phyloP scores from a whole-genome alignment of 2,888 invertebrate genomes.

The Helicoverpa assulta region DNA sequence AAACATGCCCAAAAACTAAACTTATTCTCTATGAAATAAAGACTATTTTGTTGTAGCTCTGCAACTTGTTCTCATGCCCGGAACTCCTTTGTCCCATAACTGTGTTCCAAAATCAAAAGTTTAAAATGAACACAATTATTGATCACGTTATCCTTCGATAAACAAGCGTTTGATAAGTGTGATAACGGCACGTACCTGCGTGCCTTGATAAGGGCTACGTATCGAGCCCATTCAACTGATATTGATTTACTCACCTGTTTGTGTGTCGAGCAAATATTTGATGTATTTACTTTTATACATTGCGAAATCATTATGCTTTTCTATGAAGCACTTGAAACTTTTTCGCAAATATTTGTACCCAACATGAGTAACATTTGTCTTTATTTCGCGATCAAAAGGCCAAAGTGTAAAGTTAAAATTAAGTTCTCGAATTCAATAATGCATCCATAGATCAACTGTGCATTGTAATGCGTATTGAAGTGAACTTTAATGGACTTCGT shows the following conservation, averaged over 20 bases:
- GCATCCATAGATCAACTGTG: not conserved
- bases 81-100: slow-evolving; percentile 1
- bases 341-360: slow-evolving; percentile 30
- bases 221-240: slow-evolving; percentile 77
- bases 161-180: slow-evolving; percentile 79
- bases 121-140: slow-evolving; percentile 64
- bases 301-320: slow-evolving; percentile 55
- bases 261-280: slow-evolving; percentile 71
- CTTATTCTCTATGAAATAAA: slow-evolving; percentile 1
- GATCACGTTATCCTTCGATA: slow-evolving; percentile 71
- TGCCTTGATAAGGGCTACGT: slow-evolving; percentile 74
- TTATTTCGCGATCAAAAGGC: not conserved
- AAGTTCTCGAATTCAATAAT: not conserved
- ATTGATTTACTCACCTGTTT: slow-evolving; percentile 84
- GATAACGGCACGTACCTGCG: slow-evolving; percentile 77
- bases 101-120: slow-evolving; percentile 11
- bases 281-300: slow-evolving; percentile 60
- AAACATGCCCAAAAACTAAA: not conserved
- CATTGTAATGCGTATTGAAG: not conserved
- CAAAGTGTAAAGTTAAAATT: not conserved
- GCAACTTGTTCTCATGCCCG: slow-evolving; percentile 8
- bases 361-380: not conserved
- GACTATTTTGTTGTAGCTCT: not conserved
- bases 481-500: slow-evolving; percentile 20
- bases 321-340: slow-evolving; percentile 47